Percentiles rank a stretch among this genome's conserved stretches.
These are phyloP conservation scores for Scleropages formosus DNA, from an alignment of 2,797 vertebrate species.

Conservation along the genomic window DNA sequence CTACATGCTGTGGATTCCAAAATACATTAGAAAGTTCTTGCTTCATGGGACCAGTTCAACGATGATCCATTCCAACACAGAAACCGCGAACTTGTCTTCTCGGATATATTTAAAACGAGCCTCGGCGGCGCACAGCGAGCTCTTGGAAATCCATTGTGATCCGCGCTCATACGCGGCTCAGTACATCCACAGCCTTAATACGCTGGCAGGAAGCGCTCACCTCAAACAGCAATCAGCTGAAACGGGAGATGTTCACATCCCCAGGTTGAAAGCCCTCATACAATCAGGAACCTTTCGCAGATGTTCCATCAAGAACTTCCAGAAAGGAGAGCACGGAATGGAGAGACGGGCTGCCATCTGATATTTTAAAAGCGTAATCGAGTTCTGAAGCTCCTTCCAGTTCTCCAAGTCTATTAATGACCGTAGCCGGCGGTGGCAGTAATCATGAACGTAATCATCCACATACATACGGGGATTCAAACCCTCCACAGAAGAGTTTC, in stretches of 20 bases:
- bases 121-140: neutral
- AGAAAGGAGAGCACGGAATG: neutral
- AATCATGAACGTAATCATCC: too few species aligned
- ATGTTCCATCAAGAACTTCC: neutral
- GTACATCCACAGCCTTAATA: neutral
- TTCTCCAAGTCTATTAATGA: neutral
- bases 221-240: neutral
- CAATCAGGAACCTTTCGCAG: neutral
- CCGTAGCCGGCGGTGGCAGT: too few species aligned
- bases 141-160: neutral
- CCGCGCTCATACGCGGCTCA: neutral
- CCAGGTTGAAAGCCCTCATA: neutral
- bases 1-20: too few species aligned
- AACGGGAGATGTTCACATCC: neutral
- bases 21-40: neutral
- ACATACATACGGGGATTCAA: too few species aligned
- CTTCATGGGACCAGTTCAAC: neutral
- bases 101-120: neutral
- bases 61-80: neutral
- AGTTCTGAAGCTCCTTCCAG: neutral
- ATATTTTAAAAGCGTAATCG: slow-evolving; percentile 9
- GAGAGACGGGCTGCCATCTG: neutral
- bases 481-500: too few species aligned
- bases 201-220: neutral
- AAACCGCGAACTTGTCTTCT: neutral